These are phyloP conservation scores for Varanus salvator DNA, from an alignment of 2,113 vertebrate genomes.

Conservation along the genomic window DNA sequence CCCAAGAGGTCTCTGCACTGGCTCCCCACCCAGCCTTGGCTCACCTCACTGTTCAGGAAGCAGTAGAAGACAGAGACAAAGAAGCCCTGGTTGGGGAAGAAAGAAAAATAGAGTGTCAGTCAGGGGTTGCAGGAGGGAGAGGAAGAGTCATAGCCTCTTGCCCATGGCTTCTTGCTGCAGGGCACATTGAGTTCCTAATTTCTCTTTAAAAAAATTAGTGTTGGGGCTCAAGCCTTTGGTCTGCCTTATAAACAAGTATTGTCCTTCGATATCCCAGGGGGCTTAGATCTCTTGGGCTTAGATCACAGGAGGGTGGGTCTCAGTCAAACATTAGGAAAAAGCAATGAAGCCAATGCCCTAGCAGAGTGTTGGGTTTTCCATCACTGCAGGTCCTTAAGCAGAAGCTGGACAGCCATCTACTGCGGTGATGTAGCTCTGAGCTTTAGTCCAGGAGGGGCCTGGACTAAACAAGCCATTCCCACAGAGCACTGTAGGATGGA, in stretches of 20 bases:
- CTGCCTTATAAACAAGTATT: background rate
- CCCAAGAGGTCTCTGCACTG: accelerated
- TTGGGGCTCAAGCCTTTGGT: background rate
- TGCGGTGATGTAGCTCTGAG: too few species aligned
- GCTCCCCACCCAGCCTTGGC: conserved; percentile 23
- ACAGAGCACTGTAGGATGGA: too few species aligned
- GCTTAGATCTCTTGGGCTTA: background rate
- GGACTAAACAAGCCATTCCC: too few species aligned
- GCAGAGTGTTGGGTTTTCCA: too few species aligned
- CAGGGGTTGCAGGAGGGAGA: accelerated
- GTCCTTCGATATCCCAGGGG: background rate
- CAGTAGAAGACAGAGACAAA: conserved; percentile 94
- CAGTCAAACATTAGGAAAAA: background rate
- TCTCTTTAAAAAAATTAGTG: background rate
- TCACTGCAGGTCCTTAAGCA: background rate
- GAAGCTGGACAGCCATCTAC: background rate
- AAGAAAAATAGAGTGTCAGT: conserved; percentile 29
- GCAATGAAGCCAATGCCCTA: background rate
- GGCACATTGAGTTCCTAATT: background rate
- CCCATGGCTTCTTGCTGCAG: background rate
- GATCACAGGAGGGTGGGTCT: background rate
- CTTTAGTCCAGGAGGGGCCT: too few species aligned
- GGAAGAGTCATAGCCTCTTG: too few species aligned
- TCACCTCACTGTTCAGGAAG: conserved; percentile 94
- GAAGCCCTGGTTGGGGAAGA: conserved; percentile 83